Base-by-base conservation (phyloP, 2,113 vertebrate genomes). In the Machaerirhynchus nigripectus region DNA sequence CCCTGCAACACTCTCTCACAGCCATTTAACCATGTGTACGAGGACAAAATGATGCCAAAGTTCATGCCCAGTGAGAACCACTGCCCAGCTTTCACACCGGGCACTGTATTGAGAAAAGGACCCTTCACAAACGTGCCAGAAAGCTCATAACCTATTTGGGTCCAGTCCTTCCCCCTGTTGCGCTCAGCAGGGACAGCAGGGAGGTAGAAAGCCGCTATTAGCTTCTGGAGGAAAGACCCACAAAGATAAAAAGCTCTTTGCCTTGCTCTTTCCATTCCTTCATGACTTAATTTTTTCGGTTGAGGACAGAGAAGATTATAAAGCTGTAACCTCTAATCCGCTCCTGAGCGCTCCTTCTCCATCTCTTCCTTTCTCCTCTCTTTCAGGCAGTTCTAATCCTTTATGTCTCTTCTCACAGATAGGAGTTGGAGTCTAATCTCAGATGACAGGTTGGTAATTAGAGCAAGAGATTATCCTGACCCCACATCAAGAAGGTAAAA, bases 391-490 rank as follows among this genome's bases (percentile, higher is more conserved):
- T 86, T 78, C 79, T 96, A 95, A 96, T 97, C 95, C 95, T 96
- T 82, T 61, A 59, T 94, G 95, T 94, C 92, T 94, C 78, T 35
- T 87, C 93, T 82, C 90, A 89, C 83, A 95, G 96, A 94, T 65
- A 95, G 87, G 65, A 94, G 73, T 5, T 94, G 86, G 69, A 95
- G 65, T 81, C 77, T 96, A 90, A 96, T 96, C 93, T 94, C 73
- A 90, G 70, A 91, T 0, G 86, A 95, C 95, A 94, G 88, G 73
- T 86, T 84, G 83, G 90, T 95, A 96, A 97, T 97, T 93, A 96
- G 90, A 96, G 93, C 86, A 95, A 94, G 84, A 96, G 96, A 97
- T 96, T 96, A 96, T 92, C 88, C 88, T 84, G 92, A 96, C 69
- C 88, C 33, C 77, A 46, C 71, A 87, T 94, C 60, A 90, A 87